A percentile compares a stretch with the other conserved stretches of the same genome.
These are phyloP conservation scores for Dorcus hopei DNA, from an alignment of 2,888 invertebrate genomes.

Conservation along the genomic window DNA sequence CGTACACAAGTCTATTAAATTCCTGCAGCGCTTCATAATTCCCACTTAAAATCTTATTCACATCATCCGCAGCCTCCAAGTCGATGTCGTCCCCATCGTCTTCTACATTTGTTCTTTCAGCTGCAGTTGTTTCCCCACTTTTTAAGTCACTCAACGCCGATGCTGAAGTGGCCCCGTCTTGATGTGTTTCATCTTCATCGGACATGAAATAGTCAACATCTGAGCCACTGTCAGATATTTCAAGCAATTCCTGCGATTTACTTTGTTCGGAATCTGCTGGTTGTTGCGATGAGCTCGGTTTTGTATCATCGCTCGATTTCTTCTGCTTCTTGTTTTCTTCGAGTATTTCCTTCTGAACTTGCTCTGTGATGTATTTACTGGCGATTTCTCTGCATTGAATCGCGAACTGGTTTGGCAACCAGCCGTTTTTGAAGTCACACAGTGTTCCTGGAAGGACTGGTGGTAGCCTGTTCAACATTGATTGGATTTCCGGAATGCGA, in stretches of 20 bases:
- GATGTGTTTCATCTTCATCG: slow-evolving; percentile 3
- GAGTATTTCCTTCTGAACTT: slow-evolving; percentile 41
- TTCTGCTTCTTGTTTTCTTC: slow-evolving; percentile 20
- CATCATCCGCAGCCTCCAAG: slow-evolving; percentile 39
- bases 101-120: slow-evolving; percentile 19
- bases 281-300: slow-evolving; percentile 7
- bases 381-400: slow-evolving; percentile 71
- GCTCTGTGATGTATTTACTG: slow-evolving; percentile 60
- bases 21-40: slow-evolving; percentile 7
- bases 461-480: slow-evolving; percentile 66
- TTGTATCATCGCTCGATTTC: slow-evolving; percentile 12
- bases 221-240: slow-evolving; percentile 17
- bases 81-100: slow-evolving; percentile 32
- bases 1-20: slow-evolving; percentile 11
- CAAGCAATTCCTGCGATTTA: slow-evolving; percentile 19
- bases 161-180: neutral
- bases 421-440: slow-evolving; percentile 74
- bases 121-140: slow-evolving; percentile 4
- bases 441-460: slow-evolving; percentile 56
- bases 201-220: slow-evolving; percentile 16
- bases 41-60: slow-evolving; percentile 33
- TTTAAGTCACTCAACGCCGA: neutral
- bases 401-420: slow-evolving; percentile 71
- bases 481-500: slow-evolving; percentile 73
- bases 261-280: neutral